Percentiles rank a stretch among this genome's conserved stretches.
Conservation (phyloP, 2,797 vertebrate genomes). For the Notolepis coatsorum region DNA sequence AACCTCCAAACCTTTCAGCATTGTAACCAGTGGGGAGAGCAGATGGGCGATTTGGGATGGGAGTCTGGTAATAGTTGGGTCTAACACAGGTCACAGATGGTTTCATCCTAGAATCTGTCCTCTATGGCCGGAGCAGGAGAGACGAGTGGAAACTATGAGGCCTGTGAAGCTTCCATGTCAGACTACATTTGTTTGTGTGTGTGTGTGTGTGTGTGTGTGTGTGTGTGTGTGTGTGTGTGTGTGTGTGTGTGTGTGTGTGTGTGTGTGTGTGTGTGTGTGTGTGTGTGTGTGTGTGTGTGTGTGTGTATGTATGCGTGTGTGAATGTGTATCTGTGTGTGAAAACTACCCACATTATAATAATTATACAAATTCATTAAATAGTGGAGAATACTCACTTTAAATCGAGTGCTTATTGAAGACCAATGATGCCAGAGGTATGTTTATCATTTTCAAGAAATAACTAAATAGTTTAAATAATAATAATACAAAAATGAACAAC, state of each 20-base stretch:
- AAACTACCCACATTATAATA: too few species aligned
- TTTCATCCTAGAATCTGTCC: constrained; percentile 4
- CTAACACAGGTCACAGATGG: constrained; percentile 46
- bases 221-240: neutral
- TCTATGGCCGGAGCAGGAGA: constrained; percentile 7
- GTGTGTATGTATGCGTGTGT: neutral
- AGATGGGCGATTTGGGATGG: constrained; percentile 3
- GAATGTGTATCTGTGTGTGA: neutral
- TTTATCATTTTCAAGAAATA: too few species aligned
- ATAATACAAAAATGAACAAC: too few species aligned
- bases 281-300: neutral
- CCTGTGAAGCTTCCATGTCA: neutral
- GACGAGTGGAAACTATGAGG: neutral
- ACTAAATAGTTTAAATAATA: too few species aligned
- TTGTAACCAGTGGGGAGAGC: neutral
- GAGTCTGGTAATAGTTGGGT: neutral
- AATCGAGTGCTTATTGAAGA: too few species aligned
- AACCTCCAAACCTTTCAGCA: neutral
- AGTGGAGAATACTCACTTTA: too few species aligned
- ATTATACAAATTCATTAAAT: too few species aligned
- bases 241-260: neutral
- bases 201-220: neutral
- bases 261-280: neutral
- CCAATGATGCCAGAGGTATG: too few species aligned
- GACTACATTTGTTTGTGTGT: neutral